Base-by-base conservation (phyloP, 2,113 vertebrate genomes). In the Pogona vitticeps region DNA sequence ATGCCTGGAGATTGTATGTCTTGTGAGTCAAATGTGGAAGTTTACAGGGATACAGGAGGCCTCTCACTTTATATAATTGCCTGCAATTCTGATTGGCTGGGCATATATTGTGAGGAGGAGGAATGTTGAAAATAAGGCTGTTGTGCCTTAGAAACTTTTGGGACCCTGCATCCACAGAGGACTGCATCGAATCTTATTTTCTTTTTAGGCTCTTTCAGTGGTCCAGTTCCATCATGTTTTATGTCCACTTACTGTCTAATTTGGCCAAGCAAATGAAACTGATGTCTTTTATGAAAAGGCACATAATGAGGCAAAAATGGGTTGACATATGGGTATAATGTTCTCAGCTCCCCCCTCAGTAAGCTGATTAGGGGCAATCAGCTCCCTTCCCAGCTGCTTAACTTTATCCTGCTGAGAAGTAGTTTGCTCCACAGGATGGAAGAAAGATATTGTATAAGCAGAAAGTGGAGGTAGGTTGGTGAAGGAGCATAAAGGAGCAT, bases 331-430 rank as follows among this genome's bases (percentile, higher is more conserved):
- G 91, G 52, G 93, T 84, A 87, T 68, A 42, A 85, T 2, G 23
- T 76, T 83, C 88, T 70, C 80, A 91, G 88, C 91, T 92, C 75
- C 87, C n/a, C 82, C 85, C 20, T 52, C 72, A 6, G n/a, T 92
- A 85, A 94, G 80, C 89, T 85, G 88, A 80, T 92, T 83, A 70
- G 77, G 61, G 81, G n/a, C 86, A 65, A 88, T 78, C 76, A 26
- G 83, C 61, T 92, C 86, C 84, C 83, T 88, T 78, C 90, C 80
- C 92, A 86, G 93, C 88, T 91, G 93, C 91, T 88, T 61, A 86
- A 40, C 17, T n/a, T 8, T 70, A 33, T 65, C 52, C 83, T 86
- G 75, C 77, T 80, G 6, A 86, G 76, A 63, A 81, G 23, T 20
- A 73, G 23, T n/a, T 23, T 36, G 61, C 46, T 21, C 82, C 2